Percentiles rank a stretch among this genome's conserved stretches.
Evolutionary conservation across 2,113 vertebrate genomes (phyloP).

Genomic region (Notothenia rossii): DNA sequence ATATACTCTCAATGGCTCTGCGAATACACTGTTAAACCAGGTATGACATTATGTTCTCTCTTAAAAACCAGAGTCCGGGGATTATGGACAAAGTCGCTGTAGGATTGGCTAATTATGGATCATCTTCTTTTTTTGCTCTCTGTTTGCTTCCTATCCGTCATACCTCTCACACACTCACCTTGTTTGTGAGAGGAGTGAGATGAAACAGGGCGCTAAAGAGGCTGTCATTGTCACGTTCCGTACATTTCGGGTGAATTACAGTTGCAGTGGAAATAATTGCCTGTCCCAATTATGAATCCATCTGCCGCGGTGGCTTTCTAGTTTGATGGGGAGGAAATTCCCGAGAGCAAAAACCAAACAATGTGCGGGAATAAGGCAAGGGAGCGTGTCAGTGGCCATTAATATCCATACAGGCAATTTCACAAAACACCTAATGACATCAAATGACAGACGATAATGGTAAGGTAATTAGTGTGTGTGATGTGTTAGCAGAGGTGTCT

Average conservation of each 20-base stretch:
- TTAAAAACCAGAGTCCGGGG: slow-evolving; percentile 36
- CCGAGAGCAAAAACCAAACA: slow-evolving; percentile 59
- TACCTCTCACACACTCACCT: slow-evolving; percentile 2
- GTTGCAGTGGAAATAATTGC: slow-evolving; percentile 68
- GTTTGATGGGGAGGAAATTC: slow-evolving; percentile 59
- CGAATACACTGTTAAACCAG: slow-evolving; percentile 49
- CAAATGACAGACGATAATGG: slow-evolving; percentile 66
- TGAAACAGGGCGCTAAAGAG: slow-evolving; percentile 36
- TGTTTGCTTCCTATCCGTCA: slow-evolving; percentile 13
- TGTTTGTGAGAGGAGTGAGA: slow-evolving; percentile 43
- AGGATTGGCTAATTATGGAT: slow-evolving; percentile 56
- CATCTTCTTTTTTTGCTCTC: slow-evolving; percentile 11
- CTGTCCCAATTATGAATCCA: slow-evolving; percentile 75
- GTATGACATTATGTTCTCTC: slow-evolving; percentile 45
- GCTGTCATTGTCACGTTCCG: slow-evolving; percentile 24
- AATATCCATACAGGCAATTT: slow-evolving; percentile 72
- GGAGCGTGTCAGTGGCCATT: slow-evolving; percentile 56
- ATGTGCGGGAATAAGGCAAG: slow-evolving; percentile 34
- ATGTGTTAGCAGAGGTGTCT: slow-evolving; percentile 12
- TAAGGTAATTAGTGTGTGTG: slow-evolving; percentile 51
- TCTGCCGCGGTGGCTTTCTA: slow-evolving; percentile 57
- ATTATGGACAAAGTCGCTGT: slow-evolving; percentile 39
- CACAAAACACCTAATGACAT: slow-evolving; percentile 68
- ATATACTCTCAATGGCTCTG: slow-evolving; percentile 35
- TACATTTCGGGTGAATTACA: slow-evolving; percentile 58